Base-by-base conservation (phyloP, 2,797 vertebrate genomes). In the Borostomias antarcticus region DNA sequence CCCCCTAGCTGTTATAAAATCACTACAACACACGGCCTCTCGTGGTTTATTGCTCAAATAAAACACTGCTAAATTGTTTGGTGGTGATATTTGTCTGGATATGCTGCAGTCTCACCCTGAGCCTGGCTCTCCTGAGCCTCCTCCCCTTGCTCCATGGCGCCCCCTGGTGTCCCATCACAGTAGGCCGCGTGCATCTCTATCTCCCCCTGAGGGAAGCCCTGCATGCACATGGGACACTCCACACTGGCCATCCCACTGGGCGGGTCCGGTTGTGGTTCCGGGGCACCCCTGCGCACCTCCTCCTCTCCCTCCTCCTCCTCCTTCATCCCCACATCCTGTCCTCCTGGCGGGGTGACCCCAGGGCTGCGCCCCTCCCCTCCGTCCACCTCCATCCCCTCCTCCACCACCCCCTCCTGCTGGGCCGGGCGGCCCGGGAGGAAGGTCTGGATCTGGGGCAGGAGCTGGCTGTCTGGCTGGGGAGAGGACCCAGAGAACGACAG, bases 141-240 rank as follows among this genome's bases (percentile, higher is more conserved):
- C 5, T 28, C 70, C 60, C 73, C 64, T 17, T 86, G 77, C 1
- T 86, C 83, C 29, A 43, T 2, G 0, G 61, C 8, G 25, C 4
- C n/a, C 1, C 1, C 25, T 21, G n/a, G 26, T 32, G 4, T 93
- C 95, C 94, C 95, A 1, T 95, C 89, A 77, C 97, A 98, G 89
- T 91, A 95, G 58, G 96, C 97, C 0, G 97, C 96, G 8, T 98
- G 97, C 62, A 87, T 60, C 82, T 97, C 94, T 0, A 98, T 96
- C 85, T 91, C 81, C 0, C 69, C 45, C 0, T 54, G 72, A 0
- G 94, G 90, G 74, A 95, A 98, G 9, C 78, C 74, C 0, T 78
- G 84, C 72, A 92, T 93, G 74, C 97, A 98, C 25, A 98, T 85
- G 0, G 97, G 97, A 79, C 97, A 98, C 1, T 84, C 84, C 32